Percentiles rank a stretch among this genome's conserved stretches.
These are phyloP conservation scores for Microctenopoma steveboyesi DNA, from an alignment of 2,797 vertebrate species.

Conservation along the genomic window DNA sequence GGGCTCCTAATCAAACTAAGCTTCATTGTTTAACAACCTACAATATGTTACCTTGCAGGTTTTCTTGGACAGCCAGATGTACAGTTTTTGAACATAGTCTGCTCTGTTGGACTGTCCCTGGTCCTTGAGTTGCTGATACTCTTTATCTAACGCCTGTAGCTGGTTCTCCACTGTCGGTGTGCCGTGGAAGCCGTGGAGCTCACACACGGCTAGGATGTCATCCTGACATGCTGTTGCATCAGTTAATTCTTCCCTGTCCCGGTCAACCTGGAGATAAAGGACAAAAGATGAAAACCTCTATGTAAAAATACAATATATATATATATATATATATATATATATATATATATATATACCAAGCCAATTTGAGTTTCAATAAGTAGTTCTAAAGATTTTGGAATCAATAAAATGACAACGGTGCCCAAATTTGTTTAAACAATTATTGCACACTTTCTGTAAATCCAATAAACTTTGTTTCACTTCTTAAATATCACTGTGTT, in stretches of 20 bases:
- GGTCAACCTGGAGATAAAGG: slow-evolving; percentile 52
- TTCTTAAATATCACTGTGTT: too few relatives aligned
- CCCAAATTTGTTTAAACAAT: too few relatives aligned
- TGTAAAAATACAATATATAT: too few relatives aligned
- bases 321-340: too few relatives aligned
- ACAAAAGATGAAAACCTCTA: background rate
- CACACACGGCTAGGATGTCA: slow-evolving; percentile 80
- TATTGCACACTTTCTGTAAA: too few relatives aligned
- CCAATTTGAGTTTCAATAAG: too few relatives aligned
- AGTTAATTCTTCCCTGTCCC: slow-evolving; percentile 52
- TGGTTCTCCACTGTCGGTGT: slow-evolving; percentile 73
- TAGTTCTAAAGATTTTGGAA: too few relatives aligned
- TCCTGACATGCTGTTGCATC: slow-evolving; percentile 72
- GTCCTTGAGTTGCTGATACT: slow-evolving; percentile 78
- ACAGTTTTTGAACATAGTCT: slow-evolving; percentile 80
- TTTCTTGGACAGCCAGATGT: slow-evolving; percentile 79
- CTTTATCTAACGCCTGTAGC: slow-evolving; percentile 79
- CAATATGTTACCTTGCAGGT: slow-evolving; percentile 58
- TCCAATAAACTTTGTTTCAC: too few relatives aligned
- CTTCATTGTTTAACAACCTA: background rate
- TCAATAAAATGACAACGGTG: too few relatives aligned
- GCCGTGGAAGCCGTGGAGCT: slow-evolving; percentile 76
- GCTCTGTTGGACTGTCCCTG: slow-evolving; percentile 76
- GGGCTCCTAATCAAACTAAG: background rate
- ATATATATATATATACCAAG: too few relatives aligned